Evolutionary conservation across 2,797 vertebrate species (phyloP), one percentile per base, ranked within the genome.

Genomic region (Morus bassanus): DNA sequence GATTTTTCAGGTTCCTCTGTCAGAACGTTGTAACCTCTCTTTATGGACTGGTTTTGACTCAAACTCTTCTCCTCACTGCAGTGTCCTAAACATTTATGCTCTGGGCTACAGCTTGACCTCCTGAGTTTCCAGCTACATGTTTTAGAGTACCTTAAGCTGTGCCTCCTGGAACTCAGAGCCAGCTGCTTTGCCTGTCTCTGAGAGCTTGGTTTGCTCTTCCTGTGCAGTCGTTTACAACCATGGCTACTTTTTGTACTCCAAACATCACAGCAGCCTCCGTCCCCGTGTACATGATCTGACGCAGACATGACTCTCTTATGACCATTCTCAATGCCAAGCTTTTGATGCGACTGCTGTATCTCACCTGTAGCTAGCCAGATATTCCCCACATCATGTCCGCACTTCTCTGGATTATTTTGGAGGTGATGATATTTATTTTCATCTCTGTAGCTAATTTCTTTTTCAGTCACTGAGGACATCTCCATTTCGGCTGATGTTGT

Each of bases 21-120:
- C 75, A 98, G 68, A 87, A 97, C 88, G 5, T 59, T 96, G 76
- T 89, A 98, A 54, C 96, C 96, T 96, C 98, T 98, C 95, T 98
- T 99, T 31, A 97, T 14, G 31, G 97, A 94, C 56, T 94, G 98
- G 61, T 85, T 98, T 61, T 97, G 98, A 80, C 79, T 95, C 1
- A 3, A 28, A 50, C 46, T 90, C 87, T 96, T 97, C 65, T 91
- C 69, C 51, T 95, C 91, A 11, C 88, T 95, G 82, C 85, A 95
- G 41, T 92, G 94, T 85, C 92, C 83, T 48, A 93, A 78, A 68
- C 86, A 95, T 31, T 81, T 95, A 76, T 95, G 95, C 67, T 96
- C 96, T 31, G 93, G 85, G 83, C 91, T 95, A 46, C 78, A 94
- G 81, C 75, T 84, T 3, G 89, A 51, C 50, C 78, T 94, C 93